These are phyloP conservation scores for Protaetia brevitarsis DNA, from an alignment of 1,140 invertebrate species.

Conservation along the genomic window DNA sequence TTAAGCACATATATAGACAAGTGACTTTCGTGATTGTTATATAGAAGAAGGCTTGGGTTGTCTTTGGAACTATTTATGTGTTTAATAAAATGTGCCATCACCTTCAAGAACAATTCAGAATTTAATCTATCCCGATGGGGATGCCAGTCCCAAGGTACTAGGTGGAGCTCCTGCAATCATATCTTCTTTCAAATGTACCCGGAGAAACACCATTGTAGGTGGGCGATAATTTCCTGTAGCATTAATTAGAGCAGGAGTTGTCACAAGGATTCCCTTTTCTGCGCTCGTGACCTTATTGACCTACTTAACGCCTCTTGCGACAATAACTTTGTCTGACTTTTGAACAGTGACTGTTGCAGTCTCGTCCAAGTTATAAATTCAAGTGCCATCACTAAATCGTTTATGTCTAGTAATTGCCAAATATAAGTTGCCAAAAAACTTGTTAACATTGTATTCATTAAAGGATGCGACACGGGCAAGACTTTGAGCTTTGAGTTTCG, in stretches of 20 bases:
- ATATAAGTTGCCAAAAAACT: no score
- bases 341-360: no score
- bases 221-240: slow-evolving; percentile 39
- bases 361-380: no score
- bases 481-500: no score
- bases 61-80: slow-evolving; percentile 34
- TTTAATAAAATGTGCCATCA: slow-evolving; percentile 48
- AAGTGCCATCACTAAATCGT: no score
- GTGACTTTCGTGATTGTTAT: slow-evolving; percentile 50
- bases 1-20: slow-evolving; percentile 37
- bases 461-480: no score
- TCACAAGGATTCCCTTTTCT: slow-evolving; percentile 45
- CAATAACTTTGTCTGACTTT: slow-evolving; percentile 29
- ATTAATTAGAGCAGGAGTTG: slow-evolving; percentile 37
- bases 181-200: slow-evolving; percentile 34
- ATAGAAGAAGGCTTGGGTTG: slow-evolving; percentile 44
- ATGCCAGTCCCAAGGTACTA: slow-evolving; percentile 47
- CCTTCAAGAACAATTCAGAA: slow-evolving; percentile 37
- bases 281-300: background rate
- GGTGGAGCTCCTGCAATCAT: slow-evolving; percentile 42
- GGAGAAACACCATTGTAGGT: slow-evolving; percentile 43
- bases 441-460: no score
- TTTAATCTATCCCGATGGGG: slow-evolving; percentile 50
- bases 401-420: no score
- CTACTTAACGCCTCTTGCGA: background rate